Percentiles rank a stretch among this genome's conserved stretches.
Evolutionary conservation across 2,888 invertebrate genomes (phyloP).

Genomic region (Gisinianus flammeolus): DNA sequence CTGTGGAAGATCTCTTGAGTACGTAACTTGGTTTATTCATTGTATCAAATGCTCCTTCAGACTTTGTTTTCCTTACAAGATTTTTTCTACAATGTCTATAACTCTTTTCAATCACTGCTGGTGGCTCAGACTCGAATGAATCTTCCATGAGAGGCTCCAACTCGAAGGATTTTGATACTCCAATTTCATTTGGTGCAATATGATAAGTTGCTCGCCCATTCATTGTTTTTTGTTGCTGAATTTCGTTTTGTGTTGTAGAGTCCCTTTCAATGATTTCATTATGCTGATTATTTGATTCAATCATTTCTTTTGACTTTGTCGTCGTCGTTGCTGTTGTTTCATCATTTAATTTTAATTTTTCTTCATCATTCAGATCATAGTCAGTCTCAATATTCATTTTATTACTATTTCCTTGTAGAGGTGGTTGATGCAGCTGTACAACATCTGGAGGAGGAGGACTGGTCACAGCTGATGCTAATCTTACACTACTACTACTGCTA

Average conservation of each 20-base stretch:
- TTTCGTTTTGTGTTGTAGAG: not conserved
- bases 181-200: conserved; percentile 28
- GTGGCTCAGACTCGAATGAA: conserved; percentile 17
- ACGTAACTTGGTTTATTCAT: conserved; percentile 9
- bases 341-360: not conserved
- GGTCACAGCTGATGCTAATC: not conserved
- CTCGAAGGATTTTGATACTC: conserved; percentile 34
- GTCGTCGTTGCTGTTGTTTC: not conserved
- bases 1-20: conserved; percentile 33
- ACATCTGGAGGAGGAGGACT: conserved; percentile 7
- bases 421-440: not conserved
- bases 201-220: not conserved
- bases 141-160: conserved; percentile 38
- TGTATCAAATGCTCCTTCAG: conserved; percentile 40
- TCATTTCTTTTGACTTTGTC: not conserved
- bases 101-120: not conserved
- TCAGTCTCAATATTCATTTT: conserved; percentile 6
- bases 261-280: not conserved
- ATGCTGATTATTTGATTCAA: not conserved
- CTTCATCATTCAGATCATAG: not conserved
- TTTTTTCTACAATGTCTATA: conserved; percentile 16
- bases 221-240: not conserved
- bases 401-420: not conserved
- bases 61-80: conserved; percentile 38
- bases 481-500: not conserved